A percentile compares a stretch with the other conserved stretches of the same genome.
These are phyloP conservation scores for Philantomba maxwellii DNA, from an alignment of 2,113 vertebrate genomes.

Conservation along the genomic window DNA sequence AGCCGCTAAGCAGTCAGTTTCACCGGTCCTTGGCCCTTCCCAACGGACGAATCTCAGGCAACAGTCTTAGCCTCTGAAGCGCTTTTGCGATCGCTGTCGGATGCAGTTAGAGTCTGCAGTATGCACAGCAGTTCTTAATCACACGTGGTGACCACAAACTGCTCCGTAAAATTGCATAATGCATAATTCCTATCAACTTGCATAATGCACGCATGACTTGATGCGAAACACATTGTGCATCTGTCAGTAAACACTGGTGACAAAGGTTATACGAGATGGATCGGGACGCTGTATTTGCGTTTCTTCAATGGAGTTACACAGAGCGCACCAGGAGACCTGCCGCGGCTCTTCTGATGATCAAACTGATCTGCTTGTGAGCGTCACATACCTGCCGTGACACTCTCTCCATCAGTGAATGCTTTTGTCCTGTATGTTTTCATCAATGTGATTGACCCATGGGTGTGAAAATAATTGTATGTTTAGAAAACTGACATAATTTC, in stretches of 20 bases:
- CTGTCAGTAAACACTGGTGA: conserved; percentile 43
- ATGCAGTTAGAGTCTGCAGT: not conserved
- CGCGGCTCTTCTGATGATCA: not conserved
- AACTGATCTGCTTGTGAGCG: not conserved
- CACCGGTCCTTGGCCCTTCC: not conserved
- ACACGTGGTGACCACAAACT: not conserved
- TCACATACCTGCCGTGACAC: not conserved
- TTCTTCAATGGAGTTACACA: not conserved
- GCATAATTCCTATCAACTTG: conserved; percentile 49
- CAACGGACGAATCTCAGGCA: not conserved
- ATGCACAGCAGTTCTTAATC: conserved; percentile 4
- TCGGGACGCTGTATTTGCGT: not conserved
- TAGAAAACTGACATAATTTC: not conserved
- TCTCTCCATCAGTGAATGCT: not conserved
- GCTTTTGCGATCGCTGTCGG: not conserved
- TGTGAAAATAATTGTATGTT: not conserved
- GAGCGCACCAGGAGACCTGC: not conserved
- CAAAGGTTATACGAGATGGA: conserved; percentile 19
- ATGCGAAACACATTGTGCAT: not conserved
- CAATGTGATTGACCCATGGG: not conserved
- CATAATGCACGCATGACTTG: not conserved
- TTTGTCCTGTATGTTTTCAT: not conserved
- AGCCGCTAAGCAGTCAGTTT: not conserved
- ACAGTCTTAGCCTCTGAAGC: not conserved
- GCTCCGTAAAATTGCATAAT: conserved; percentile 34